Percentiles rank a stretch among this genome's conserved stretches.
Evolutionary conservation across 1,140 invertebrate species (phyloP).

Genomic region (Pseudomyrmex flavicornis): DNA sequence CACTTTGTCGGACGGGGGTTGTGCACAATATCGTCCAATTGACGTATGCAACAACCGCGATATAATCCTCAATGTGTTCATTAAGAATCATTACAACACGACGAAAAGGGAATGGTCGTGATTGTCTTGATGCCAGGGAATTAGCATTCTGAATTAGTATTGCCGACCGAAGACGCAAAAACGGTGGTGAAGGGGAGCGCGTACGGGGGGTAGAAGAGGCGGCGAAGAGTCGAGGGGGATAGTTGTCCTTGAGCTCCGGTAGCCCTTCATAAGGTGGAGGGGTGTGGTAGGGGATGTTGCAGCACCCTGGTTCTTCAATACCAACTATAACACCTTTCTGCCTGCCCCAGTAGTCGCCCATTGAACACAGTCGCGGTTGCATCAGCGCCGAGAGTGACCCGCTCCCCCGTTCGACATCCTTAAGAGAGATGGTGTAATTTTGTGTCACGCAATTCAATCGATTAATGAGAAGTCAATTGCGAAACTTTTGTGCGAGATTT

Average conservation of each 20-base stretch:
- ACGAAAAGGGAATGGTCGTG: not conserved
- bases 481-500: conserved; percentile 6
- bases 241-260: conserved; percentile 69
- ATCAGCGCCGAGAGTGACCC: conserved; percentile 42
- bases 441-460: conserved; percentile 22
- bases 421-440: not conserved
- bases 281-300: conserved; percentile 70
- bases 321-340: conserved; percentile 65
- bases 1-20: too few relatives aligned
- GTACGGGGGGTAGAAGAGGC: not conserved
- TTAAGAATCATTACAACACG: conserved; percentile 15
- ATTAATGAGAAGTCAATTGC: conserved; percentile 13
- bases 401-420: conserved; percentile 2
- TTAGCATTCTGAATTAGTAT: conserved; percentile 31
- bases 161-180: not conserved
- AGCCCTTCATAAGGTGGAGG: conserved; percentile 34
- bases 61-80: not conserved
- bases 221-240: conserved; percentile 35
- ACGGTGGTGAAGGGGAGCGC: not conserved
- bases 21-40: not conserved
- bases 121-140: not conserved
- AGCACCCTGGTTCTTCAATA: conserved; percentile 60
- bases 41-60: not conserved
- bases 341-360: conserved; percentile 66
- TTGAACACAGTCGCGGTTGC: conserved; percentile 71